These are phyloP conservation scores for Nowickia ferox DNA, from an alignment of 2,888 invertebrate genomes.

Conservation along the genomic window DNA sequence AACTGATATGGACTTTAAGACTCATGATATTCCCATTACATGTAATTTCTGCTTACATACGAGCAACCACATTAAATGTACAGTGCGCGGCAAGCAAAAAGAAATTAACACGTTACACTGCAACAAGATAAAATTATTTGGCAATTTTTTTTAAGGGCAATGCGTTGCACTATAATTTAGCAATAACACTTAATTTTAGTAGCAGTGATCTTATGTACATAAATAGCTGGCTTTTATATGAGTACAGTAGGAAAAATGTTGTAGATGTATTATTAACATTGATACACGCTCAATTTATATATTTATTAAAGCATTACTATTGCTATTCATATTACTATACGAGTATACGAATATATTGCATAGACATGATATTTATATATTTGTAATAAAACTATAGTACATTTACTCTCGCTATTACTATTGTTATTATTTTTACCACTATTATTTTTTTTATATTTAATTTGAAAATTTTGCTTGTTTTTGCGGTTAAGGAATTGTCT, in stretches of 20 bases:
- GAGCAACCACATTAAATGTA: not conserved
- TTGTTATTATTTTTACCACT: too few species aligned
- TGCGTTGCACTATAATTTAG: conserved; percentile 34
- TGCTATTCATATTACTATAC: too few species aligned
- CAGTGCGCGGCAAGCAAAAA: not conserved
- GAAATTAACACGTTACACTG: conserved; percentile 31
- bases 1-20: conserved; percentile 57
- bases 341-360: too few species aligned
- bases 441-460: too few species aligned
- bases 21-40: conserved; percentile 37
- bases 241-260: not conserved
- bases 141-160: not conserved
- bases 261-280: conserved; percentile 34
- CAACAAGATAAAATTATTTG: conserved; percentile 22
- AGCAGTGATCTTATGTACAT: conserved; percentile 6
- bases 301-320: too few species aligned
- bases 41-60: not conserved
- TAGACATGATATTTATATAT: too few species aligned
- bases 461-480: too few species aligned
- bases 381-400: too few species aligned
- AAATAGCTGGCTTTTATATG: conserved; percentile 4
- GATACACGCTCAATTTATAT: conserved; percentile 39
- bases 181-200: conserved; percentile 43
- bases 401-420: too few species aligned
- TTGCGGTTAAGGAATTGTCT: too few species aligned